Percentiles rank a stretch among this genome's conserved stretches.
Conservation (phyloP, 2,113 vertebrate species). For the Balaeniceps rex region DNA sequence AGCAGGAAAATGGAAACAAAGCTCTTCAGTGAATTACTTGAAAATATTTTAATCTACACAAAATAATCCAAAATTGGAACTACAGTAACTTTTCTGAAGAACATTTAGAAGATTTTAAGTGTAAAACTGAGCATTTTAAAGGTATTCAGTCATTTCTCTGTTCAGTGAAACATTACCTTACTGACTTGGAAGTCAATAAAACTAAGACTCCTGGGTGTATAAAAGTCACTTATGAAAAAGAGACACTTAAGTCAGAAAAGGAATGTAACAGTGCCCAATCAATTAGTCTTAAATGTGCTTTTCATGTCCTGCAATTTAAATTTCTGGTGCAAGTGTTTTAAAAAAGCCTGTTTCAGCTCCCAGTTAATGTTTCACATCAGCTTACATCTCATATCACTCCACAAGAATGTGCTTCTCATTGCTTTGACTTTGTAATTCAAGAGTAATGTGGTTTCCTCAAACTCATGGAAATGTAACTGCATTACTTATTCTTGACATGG, state of each 20-base stretch:
- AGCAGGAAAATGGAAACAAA: not conserved
- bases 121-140: not conserved
- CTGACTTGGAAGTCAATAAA: not conserved
- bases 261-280: not conserved
- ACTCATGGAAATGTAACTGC: not conserved
- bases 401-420: not conserved
- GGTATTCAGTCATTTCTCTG: not conserved
- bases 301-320: not conserved
- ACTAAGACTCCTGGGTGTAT: not conserved
- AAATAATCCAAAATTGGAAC: not conserved
- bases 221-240: not conserved
- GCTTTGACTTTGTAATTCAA: not conserved
- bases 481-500: not conserved
- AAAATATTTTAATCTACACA: not conserved
- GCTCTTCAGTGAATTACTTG: not conserved
- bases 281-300: not conserved
- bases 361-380: not conserved
- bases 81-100: not conserved
- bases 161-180: not conserved
- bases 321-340: not conserved
- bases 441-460: not conserved
- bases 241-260: not conserved
- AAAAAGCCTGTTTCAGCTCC: not conserved
- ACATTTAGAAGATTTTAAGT: not conserved
- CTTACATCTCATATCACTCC: not conserved